phyloP scores from a whole-genome alignment of 1,140 invertebrate species.

The Macrosteles quadrilineatus region DNA sequence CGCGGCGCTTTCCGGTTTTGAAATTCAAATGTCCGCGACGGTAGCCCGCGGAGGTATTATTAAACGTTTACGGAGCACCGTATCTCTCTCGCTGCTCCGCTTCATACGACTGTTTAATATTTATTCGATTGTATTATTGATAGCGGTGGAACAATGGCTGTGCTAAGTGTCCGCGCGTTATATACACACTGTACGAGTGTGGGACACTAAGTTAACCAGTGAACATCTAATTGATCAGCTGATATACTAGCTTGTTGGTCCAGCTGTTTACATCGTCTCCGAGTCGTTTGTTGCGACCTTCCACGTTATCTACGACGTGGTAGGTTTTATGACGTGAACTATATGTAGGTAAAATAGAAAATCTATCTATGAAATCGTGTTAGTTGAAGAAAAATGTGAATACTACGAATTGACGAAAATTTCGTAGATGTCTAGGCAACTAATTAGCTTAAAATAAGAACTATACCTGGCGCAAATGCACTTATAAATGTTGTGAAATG shows the following conservation, averaged over 20 bases:
- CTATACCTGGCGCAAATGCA: no score
- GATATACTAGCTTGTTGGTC: background rate
- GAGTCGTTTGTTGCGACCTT: no score
- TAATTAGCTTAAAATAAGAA: no score
- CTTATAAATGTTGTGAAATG: no score
- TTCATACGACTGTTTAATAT: constrained; percentile 17
- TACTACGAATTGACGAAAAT: no score
- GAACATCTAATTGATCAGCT: background rate
- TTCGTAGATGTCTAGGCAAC: no score
- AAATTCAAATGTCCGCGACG: constrained; percentile 29
- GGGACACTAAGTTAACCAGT: background rate
- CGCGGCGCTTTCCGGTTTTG: constrained; percentile 28
- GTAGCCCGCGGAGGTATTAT: constrained; percentile 24
- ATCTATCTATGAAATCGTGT: no score
- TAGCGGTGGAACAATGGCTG: background rate
- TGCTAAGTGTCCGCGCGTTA: background rate
- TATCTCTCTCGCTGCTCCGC: background rate
- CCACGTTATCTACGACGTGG: no score
- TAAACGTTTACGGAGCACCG: background rate
- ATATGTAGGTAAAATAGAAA: no score
- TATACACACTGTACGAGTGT: constrained; percentile 13
- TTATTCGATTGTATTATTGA: constrained; percentile 27
- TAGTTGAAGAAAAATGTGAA: no score
- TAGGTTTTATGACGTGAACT: no score
- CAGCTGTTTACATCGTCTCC: no score